phyloP scores from a whole-genome alignment of 1,140 invertebrate genomes.

The Lamellibrachia luymesi region DNA sequence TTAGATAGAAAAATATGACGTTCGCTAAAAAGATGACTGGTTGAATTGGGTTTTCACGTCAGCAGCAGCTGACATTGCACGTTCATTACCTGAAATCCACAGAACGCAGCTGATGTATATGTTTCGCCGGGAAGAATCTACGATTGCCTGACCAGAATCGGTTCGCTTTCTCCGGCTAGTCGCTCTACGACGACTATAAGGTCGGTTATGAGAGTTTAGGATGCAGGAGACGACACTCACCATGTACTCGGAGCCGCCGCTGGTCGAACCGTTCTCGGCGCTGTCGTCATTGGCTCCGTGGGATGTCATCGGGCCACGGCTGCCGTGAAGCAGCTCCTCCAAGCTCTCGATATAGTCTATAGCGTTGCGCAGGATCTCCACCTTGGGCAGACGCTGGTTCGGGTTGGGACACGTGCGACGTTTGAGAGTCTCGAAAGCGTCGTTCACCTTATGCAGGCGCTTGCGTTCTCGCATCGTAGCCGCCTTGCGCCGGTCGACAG shows the following conservation, averaged over 20 bases:
- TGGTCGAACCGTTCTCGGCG: neutral
- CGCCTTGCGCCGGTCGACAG: constrained; percentile 91
- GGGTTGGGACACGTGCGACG: constrained; percentile 89
- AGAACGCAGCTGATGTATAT: neutral
- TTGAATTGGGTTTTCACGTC: neutral
- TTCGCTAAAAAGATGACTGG: no score
- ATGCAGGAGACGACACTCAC: neutral
- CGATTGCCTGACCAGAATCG: neutral
- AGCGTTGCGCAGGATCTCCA: constrained; percentile 93
- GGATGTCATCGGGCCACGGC: constrained; percentile 32
- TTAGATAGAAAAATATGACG: no score
- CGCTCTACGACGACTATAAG: neutral
- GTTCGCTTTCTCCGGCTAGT: no score
- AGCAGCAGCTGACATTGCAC: neutral
- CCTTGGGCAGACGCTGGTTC: constrained; percentile 92
- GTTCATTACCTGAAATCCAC: neutral
- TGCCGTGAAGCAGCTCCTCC: constrained; percentile 65
- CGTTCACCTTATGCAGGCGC: constrained; percentile 92
- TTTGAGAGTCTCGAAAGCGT: constrained; percentile 94
- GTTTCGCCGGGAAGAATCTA: neutral
- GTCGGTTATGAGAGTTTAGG: neutral
- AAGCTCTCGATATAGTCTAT: constrained; percentile 97
- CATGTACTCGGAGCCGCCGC: constrained; percentile 14
- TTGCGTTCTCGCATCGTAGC: constrained; percentile 91
- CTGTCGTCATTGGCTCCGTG: constrained; percentile 13